These are phyloP conservation scores for Calameuta idolon DNA, from an alignment of 2,888 invertebrate species.

Conservation along the genomic window DNA sequence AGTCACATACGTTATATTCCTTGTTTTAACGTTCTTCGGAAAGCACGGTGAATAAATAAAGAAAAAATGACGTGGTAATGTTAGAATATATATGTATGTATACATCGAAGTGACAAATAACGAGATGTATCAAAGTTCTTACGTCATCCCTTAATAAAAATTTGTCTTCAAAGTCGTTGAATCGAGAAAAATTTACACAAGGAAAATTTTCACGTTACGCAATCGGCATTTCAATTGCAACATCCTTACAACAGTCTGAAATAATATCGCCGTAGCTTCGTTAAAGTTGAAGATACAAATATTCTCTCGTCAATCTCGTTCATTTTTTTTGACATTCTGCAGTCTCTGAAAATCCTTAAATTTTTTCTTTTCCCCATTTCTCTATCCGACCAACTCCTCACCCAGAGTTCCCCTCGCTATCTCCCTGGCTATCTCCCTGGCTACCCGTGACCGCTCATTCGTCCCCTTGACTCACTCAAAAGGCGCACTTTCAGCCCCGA, in stretches of 20 bases:
- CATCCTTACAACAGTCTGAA: not conserved
- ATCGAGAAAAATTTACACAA: not conserved
- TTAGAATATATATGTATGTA: not conserved
- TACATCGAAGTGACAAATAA: not conserved
- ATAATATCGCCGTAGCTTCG: not conserved
- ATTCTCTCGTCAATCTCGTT: not conserved
- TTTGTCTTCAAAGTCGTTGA: not conserved
- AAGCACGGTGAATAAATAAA: too few relatives aligned
- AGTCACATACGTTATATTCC: not conserved
- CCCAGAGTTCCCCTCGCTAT: not conserved
- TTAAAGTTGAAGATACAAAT: not conserved
- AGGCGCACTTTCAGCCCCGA: conserved; percentile 7
- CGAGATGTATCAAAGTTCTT: not conserved
- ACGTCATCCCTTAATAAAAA: not conserved
- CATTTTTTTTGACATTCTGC: not conserved
- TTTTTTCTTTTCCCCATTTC: not conserved
- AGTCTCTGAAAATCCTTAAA: not conserved
- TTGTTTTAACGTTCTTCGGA: too few relatives aligned
- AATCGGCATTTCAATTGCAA: not conserved
- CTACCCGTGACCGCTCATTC: not conserved
- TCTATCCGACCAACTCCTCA: not conserved
- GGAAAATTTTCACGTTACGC: not conserved
- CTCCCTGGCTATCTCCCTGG: not conserved
- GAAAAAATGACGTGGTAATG: too few relatives aligned
- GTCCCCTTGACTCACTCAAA: not conserved